Percentiles rank a stretch among this genome's conserved stretches.
phyloP scores from a whole-genome alignment of 2,888 invertebrate genomes.

The Chymomyza procnemis region DNA sequence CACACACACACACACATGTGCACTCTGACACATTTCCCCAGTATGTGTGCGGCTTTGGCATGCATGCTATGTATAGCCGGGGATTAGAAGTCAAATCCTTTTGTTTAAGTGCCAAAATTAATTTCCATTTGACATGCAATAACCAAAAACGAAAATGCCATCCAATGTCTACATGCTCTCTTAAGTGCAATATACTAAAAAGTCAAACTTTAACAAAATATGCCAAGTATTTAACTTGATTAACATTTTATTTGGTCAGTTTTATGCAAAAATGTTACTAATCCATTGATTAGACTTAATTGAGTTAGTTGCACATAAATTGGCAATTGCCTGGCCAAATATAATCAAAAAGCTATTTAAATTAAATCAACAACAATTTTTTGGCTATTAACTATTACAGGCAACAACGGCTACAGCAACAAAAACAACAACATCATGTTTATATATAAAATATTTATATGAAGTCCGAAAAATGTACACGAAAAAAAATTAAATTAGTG shows the following conservation, averaged over 20 bases:
- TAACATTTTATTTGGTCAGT: slow-evolving; percentile 40
- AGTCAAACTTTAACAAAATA: slow-evolving; percentile 27
- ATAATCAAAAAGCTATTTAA: slow-evolving; percentile 73
- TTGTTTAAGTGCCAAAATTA: slow-evolving; percentile 71
- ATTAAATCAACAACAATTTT: slow-evolving; percentile 73
- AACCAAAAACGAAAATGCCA: slow-evolving; percentile 43
- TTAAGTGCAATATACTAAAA: background rate
- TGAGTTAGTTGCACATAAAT: slow-evolving; percentile 72
- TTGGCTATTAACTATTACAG: slow-evolving; percentile 48
- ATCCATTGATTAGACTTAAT: slow-evolving; percentile 70
- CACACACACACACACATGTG: slow-evolving; percentile 26
- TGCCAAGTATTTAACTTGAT: background rate
- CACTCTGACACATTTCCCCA: too few species aligned
- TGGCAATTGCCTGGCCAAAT: slow-evolving; percentile 54
- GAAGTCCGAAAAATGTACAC: background rate
- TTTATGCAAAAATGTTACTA: slow-evolving; percentile 66
- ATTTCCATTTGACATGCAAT: slow-evolving; percentile 71
- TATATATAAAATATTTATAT: background rate
- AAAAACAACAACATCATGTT: background rate
- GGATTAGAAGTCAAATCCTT: slow-evolving; percentile 71
- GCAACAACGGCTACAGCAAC: slow-evolving; percentile 16
- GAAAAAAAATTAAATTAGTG: slow-evolving; percentile 65
- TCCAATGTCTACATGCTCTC: background rate
- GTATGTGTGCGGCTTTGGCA: slow-evolving; percentile 57
- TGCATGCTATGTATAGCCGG: slow-evolving; percentile 73